phyloP scores from a whole-genome alignment of 2,797 vertebrate genomes.

The Ceryle rudis region DNA sequence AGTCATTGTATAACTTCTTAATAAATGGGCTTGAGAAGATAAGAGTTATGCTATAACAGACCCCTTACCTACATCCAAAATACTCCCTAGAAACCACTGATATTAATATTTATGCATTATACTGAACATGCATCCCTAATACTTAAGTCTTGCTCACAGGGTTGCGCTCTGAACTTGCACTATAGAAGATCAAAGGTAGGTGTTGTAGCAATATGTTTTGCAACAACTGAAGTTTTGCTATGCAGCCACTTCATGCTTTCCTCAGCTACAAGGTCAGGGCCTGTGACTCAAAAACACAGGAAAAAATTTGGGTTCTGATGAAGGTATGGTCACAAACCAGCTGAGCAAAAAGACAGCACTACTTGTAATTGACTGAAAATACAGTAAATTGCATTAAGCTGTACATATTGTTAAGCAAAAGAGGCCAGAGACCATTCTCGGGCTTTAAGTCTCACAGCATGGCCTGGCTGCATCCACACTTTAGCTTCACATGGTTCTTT shows the following conservation, averaged over 20 bases:
- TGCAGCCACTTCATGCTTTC: background rate
- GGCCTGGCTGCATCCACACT: background rate
- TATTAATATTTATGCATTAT: background rate
- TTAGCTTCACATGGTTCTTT: background rate
- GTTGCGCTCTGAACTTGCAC: background rate
- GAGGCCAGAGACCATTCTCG: background rate
- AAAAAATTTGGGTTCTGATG: background rate
- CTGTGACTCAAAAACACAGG: background rate
- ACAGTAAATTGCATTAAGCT: background rate
- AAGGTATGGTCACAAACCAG: background rate
- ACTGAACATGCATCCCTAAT: background rate
- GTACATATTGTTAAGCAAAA: background rate
- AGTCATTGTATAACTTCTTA: background rate
- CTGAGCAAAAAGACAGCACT: background rate
- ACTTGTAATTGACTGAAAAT: background rate
- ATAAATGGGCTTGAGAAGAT: background rate
- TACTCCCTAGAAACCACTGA: background rate
- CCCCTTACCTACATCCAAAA: background rate
- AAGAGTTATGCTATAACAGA: background rate
- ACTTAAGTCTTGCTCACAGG: background rate
- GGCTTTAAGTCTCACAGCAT: background rate
- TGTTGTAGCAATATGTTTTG: background rate
- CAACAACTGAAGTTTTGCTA: background rate
- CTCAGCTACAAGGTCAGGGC: background rate
- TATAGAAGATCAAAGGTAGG: background rate